These are phyloP conservation scores for Champsocephalus gunnari DNA, from an alignment of 2,797 vertebrate genomes.

Conservation along the genomic window DNA sequence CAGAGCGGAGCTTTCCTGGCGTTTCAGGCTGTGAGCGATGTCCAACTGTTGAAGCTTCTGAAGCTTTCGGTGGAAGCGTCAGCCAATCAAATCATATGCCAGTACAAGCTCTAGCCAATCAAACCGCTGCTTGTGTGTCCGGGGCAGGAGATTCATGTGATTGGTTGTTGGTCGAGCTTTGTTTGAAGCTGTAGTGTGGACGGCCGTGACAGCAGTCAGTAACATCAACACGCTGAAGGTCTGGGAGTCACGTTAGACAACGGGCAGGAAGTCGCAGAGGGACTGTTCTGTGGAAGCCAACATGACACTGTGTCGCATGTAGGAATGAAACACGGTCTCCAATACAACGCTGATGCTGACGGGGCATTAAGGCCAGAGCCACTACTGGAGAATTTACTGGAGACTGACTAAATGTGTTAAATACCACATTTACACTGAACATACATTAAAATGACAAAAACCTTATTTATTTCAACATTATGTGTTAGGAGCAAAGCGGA, in stretches of 20 bases:
- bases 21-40: too few species aligned
- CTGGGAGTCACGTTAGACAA: too few species aligned
- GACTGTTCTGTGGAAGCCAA: background rate
- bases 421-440: background rate
- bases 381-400: background rate
- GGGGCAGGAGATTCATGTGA: too few species aligned
- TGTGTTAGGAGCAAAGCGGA: background rate
- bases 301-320: background rate
- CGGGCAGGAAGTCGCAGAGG: too few species aligned
- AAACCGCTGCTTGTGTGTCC: too few species aligned
- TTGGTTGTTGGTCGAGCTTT: too few species aligned
- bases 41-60: too few species aligned
- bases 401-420: background rate
- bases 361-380: background rate
- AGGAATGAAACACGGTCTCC: background rate
- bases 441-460: constrained; percentile 7
- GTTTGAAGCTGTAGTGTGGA: too few species aligned
- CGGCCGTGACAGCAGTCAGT: background rate
- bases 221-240: background rate
- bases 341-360: background rate
- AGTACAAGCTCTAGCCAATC: too few species aligned
- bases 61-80: too few species aligned
- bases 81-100: too few species aligned
- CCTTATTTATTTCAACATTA: background rate
- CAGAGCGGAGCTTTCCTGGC: too few species aligned